A percentile compares a stretch with the other conserved stretches of the same genome.
Conservation (phyloP, 2,113 vertebrate species). For the Myotis yumanensis region DNA sequence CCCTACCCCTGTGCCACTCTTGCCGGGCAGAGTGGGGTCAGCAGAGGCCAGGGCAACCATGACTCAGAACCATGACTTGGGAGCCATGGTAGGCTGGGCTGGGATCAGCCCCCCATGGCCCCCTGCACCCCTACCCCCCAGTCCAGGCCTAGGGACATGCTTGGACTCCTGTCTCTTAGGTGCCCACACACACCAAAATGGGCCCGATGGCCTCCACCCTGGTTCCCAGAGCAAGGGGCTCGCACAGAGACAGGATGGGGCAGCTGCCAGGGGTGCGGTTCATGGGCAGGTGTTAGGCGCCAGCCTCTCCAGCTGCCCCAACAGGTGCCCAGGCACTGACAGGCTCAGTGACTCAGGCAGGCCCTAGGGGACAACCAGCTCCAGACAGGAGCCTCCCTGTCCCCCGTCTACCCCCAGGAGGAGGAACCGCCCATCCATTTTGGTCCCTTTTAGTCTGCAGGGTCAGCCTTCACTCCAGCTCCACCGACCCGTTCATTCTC, state of each 20-base stretch:
- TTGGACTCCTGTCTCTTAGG: neutral
- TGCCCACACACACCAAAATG: neutral
- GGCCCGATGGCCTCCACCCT: neutral
- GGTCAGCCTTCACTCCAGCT: too few species aligned
- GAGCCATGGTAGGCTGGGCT: neutral
- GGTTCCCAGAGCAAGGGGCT: neutral
- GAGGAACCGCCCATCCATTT: neutral
- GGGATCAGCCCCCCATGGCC: neutral
- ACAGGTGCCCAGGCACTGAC: slow-evolving; percentile 70
- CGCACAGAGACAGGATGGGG: neutral
- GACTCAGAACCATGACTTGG: neutral
- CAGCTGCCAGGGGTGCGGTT: slow-evolving; percentile 65
- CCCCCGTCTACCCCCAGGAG: neutral
- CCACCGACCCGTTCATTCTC: neutral
- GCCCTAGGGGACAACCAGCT: neutral
- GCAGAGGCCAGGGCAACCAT: neutral
- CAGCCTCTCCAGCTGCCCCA: slow-evolving; percentile 66
- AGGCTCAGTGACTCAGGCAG: slow-evolving; percentile 51
- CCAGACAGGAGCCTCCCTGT: neutral
- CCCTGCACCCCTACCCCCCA: fast-evolving
- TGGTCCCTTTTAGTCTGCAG: neutral
- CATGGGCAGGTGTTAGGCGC: slow-evolving; percentile 69
- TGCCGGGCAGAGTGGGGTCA: neutral
- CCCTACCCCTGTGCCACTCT: neutral
- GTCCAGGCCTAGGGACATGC: neutral